Evolutionary conservation across 2,113 vertebrate species (phyloP).

Genomic region (Catharus minimus): DNA sequence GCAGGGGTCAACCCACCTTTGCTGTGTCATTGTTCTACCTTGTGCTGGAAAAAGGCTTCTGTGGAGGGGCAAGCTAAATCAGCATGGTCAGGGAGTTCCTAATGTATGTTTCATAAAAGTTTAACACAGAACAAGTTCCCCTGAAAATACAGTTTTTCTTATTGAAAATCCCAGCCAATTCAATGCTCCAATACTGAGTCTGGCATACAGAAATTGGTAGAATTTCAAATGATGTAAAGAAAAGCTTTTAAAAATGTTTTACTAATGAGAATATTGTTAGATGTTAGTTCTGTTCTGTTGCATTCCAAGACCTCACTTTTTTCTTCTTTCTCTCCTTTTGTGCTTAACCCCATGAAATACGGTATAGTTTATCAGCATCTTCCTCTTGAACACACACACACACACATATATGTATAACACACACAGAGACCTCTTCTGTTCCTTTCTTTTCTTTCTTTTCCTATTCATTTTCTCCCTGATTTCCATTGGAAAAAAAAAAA

Average conservation of each 20-base stretch:
- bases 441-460: neutral
- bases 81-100: neutral
- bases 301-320: neutral
- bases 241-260: neutral
- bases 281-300: neutral
- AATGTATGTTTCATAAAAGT: neutral
- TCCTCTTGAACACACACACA: neutral
- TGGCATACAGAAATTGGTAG: neutral
- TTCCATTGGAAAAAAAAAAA: neutral
- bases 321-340: neutral
- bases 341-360: neutral
- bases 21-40: neutral
- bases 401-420: neutral
- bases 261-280: neutral
- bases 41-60: neutral
- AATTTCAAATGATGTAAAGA: neutral
- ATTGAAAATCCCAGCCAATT: neutral
- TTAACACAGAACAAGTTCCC: neutral
- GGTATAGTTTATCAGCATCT: neutral
- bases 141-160: neutral
- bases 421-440: fast-evolving
- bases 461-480: neutral
- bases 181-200: neutral
- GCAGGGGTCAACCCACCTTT: neutral
- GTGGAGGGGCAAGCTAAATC: neutral